These are phyloP conservation scores for Cephalopholis sonnerati DNA, from an alignment of 2,113 vertebrate genomes.

Conservation along the genomic window DNA sequence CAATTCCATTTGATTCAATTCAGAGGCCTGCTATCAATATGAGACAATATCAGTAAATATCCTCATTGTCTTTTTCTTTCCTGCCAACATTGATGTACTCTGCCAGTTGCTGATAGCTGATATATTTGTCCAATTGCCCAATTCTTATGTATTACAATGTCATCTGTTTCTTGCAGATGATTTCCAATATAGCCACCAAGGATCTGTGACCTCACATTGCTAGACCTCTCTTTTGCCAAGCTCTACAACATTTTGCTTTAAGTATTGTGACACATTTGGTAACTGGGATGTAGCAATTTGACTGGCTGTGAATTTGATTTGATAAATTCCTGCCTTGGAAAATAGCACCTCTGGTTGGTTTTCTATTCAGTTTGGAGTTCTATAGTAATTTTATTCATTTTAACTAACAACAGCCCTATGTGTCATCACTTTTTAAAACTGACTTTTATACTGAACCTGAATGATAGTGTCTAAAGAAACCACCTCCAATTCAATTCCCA, in stretches of 20 bases:
- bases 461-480: slow-evolving; percentile 8
- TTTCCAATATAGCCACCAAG: background rate
- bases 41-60: too few species aligned
- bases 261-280: background rate
- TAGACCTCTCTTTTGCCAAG: background rate
- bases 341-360: background rate
- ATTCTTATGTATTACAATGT: background rate
- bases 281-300: background rate
- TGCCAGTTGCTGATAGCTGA: too few species aligned
- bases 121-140: too few species aligned
- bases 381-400: slow-evolving; percentile 10
- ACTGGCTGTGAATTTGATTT: background rate
- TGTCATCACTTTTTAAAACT: slow-evolving; percentile 6
- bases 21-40: too few species aligned
- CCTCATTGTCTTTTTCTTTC: too few species aligned
- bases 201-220: too few species aligned
- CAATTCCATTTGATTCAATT: too few species aligned
- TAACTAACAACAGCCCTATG: background rate
- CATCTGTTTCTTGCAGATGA: background rate
- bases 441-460: background rate
- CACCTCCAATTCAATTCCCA: slow-evolving; percentile 2
- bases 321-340: background rate
- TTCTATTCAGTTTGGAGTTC: background rate
- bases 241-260: background rate
- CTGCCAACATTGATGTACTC: too few species aligned